These are phyloP conservation scores for Nibea coibor DNA, from an alignment of 2,113 vertebrate genomes.

Conservation along the genomic window DNA sequence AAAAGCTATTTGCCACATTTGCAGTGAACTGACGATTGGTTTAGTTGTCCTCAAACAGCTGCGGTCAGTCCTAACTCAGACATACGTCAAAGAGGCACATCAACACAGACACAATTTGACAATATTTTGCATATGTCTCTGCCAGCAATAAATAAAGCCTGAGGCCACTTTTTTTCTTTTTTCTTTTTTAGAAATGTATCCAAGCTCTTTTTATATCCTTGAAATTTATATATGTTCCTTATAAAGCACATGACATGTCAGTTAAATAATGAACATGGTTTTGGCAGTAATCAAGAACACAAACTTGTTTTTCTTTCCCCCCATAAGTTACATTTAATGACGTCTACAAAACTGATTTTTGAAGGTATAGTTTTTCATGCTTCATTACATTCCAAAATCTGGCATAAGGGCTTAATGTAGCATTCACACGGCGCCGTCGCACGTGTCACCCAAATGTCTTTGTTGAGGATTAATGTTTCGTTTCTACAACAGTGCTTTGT, in stretches of 20 bases:
- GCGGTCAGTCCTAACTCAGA: constrained; percentile 25
- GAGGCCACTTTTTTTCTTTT: constrained; percentile 38
- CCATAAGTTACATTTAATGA: constrained; percentile 19
- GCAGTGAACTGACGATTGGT: constrained; percentile 17
- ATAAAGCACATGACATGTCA: constrained; percentile 48
- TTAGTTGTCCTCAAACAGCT: constrained; percentile 30
- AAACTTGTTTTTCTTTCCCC: constrained; percentile 19
- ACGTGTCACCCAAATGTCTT: constrained; percentile 59
- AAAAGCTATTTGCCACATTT: constrained; percentile 19
- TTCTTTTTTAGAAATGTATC: constrained; percentile 43
- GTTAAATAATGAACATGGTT: constrained; percentile 36
- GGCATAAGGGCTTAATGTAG: constrained; percentile 81
- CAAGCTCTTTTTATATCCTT: constrained; percentile 68
- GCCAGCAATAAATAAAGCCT: constrained; percentile 76
- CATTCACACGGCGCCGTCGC: constrained; percentile 58
- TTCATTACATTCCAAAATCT: constrained; percentile 81
- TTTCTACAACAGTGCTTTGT: constrained; percentile 46
- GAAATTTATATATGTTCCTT: constrained; percentile 59
- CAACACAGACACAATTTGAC: constrained; percentile 24
- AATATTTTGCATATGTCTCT: constrained; percentile 32
- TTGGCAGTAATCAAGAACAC: constrained; percentile 23
- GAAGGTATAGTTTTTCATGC: constrained; percentile 56
- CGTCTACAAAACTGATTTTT: constrained; percentile 41
- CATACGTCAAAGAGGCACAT: constrained; percentile 27
- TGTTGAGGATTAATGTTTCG: constrained; percentile 38